Evolutionary conservation across 2,113 vertebrate genomes (phyloP).

Genomic region (Nothocercus julius): DNA sequence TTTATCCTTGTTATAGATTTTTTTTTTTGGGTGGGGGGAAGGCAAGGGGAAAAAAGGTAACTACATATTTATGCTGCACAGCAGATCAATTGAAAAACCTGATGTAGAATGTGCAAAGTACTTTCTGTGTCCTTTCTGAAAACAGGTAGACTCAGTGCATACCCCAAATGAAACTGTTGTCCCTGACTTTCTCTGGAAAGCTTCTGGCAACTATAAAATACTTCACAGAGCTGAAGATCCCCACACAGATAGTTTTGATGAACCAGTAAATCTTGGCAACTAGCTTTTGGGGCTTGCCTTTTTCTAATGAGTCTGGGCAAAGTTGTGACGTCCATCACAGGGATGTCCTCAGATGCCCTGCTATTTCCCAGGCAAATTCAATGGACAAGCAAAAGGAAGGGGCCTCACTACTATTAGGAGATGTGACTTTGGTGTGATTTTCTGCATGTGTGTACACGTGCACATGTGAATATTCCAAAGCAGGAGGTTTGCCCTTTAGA

Average conservation of each 20-base stretch:
- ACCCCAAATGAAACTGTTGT: not conserved
- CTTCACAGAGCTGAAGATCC: accelerated
- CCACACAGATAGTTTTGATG: not conserved
- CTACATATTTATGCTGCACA: not conserved
- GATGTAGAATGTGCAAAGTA: not conserved
- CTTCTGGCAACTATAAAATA: accelerated
- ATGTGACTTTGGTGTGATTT: not conserved
- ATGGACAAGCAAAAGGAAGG: not conserved
- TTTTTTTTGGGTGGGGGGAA: too few relatives aligned
- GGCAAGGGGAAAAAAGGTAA: not conserved
- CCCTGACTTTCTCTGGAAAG: not conserved
- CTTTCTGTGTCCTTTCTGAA: not conserved
- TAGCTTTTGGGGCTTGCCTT: not conserved
- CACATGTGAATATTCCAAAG: not conserved
- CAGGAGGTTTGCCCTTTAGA: not conserved
- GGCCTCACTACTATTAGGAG: not conserved
- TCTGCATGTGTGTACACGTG: not conserved
- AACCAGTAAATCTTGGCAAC: not conserved
- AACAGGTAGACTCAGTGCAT: not conserved
- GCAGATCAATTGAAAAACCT: not conserved
- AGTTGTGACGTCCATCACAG: not conserved
- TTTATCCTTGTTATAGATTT: not conserved
- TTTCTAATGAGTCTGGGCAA: not conserved
- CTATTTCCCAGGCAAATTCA: not conserved
- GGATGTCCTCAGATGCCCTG: not conserved